Evolutionary conservation across 2,888 invertebrate genomes (phyloP), one percentile per base, ranked within the genome.

Genomic region (Ormyrus rosae): DNA sequence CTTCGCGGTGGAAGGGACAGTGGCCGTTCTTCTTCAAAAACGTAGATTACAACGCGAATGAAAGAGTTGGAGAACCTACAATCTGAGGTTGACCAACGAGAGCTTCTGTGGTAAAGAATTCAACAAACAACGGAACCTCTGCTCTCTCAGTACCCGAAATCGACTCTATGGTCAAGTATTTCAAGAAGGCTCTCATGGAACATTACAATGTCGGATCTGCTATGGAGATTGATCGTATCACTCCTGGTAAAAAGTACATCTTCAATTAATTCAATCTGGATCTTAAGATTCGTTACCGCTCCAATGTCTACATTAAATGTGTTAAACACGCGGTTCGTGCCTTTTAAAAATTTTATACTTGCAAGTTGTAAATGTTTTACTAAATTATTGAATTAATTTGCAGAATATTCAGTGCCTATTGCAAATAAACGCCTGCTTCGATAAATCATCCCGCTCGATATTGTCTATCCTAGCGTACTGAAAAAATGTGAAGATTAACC

Each of bases 111-210:
- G 9, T 7, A 46, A 70, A 53, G 65, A 75, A 13, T 73, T 34
- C n/a, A 50, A 61, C 7, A 73, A 75, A 13, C 74, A 71, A 71
- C 64, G 80, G 70, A 4, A 80, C 56, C 13, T 80, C 71, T 13
- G 55, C 70, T 4, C 19, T 58, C 34, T 11, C 46, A 6, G 9
- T 55, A 3, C 2, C 45, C 1, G 10, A 2, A 7, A 63, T 45
- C n/a, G 46, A 69, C 19, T 69, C 45, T 7, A 10, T 61, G 5
- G 6, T 50, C 6, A 79, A 79, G 11, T 79, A 79, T 11, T 73
- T 79, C 45, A 0, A 11, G 1, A 68, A 34, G 8, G 45, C 63
- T 5, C 60, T 79, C 9, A 48, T 64, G 50, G 10, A 50, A 8
- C 50, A 11, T 2, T 69, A 73, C 51, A 63, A 74, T n/a, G 56